Base-by-base conservation (phyloP, 2,888 invertebrate species). In the Ellobium chinense region DNA sequence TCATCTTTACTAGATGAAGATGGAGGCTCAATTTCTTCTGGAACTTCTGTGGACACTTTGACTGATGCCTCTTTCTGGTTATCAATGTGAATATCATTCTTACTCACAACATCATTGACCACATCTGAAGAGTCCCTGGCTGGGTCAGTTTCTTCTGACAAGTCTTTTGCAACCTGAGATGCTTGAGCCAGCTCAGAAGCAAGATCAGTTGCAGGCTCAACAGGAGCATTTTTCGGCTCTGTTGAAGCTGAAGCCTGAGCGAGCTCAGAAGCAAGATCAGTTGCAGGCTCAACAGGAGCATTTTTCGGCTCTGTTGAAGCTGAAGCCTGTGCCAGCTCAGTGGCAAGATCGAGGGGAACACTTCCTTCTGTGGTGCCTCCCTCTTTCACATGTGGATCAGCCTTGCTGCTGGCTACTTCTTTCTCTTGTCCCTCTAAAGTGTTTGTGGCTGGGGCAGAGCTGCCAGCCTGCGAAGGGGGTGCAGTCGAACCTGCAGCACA, bases 121-220 rank as follows among this genome's bases (percentile, higher is more conserved):
- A n/a, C 1, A 36, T 72, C 58, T 58, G 27, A 34, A 27, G n/a
- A 24, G 37, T 37, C n/a, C 24, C 58, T 24, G 34, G 72, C 58
- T 60, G 60, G 36, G 37, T 60, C 72, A 27, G 18, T 37, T 27
- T 4, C 9, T 58, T 27, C 9, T 58, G 12, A 56, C 36, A 37
- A 58, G 60, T 60, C 72, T 60, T 72, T 56, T 31, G 24, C 58
- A 60, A 7, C 24, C 14, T 21, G 24, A 58, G 18, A 4, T 2
- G 36, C 54, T n/a, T 31, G 69, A 54, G 69, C 37, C 31, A 5
- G 21, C 34, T 70, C 54, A 70, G 27, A 18, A 21, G 14, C 36
- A 60, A 24, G 60, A 3, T 21, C 27, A 58, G 58, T 58, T 56
- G 56, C 70, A 70, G 56, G 31, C 34, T 70, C 70, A 54, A n/a